These are phyloP conservation scores for Drosophila niveifrons DNA, from an alignment of 2,888 invertebrate species.

Conservation along the genomic window DNA sequence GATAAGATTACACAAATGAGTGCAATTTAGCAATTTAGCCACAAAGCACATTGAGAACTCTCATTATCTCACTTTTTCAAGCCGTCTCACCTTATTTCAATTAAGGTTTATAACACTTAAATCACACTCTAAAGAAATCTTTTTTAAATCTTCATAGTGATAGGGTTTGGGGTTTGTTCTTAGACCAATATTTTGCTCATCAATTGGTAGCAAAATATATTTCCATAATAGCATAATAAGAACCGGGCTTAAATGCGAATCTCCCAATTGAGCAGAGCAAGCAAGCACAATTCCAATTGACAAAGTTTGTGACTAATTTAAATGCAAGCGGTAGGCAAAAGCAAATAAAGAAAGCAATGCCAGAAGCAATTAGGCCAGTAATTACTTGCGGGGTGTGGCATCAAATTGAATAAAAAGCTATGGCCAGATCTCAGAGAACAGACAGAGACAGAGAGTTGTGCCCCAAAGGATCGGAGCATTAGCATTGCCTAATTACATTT, in stretches of 20 bases:
- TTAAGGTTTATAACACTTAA: not conserved
- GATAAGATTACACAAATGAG: not conserved
- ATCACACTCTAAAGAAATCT: not conserved
- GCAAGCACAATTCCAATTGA: conserved; percentile 39
- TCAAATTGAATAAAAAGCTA: conserved; percentile 51
- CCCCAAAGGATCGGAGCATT: conserved; percentile 58
- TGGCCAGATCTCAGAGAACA: conserved; percentile 10
- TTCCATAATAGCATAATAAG: conserved; percentile 39
- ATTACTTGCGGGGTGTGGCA: conserved; percentile 45
- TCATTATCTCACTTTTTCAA: too few relatives aligned
- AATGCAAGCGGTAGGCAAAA: conserved; percentile 17
- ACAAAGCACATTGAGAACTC: too few relatives aligned
- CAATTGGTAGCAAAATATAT: conserved; percentile 7
- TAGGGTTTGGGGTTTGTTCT: not conserved
- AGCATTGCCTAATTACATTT: conserved; percentile 80
- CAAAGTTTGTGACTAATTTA: conserved; percentile 30
- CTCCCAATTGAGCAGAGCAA: conserved; percentile 27
- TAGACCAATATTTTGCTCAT: conserved; percentile 17
- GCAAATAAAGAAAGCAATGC: conserved; percentile 27
- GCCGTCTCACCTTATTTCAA: not conserved
- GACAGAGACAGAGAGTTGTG: not conserved
- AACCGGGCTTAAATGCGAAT: conserved; percentile 48
- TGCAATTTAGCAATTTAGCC: too few relatives aligned
- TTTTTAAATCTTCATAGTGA: not conserved
- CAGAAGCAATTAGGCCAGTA: conserved; percentile 56